These are phyloP conservation scores for Amazona guildingii DNA, from an alignment of 2,113 vertebrate genomes.

Conservation along the genomic window DNA sequence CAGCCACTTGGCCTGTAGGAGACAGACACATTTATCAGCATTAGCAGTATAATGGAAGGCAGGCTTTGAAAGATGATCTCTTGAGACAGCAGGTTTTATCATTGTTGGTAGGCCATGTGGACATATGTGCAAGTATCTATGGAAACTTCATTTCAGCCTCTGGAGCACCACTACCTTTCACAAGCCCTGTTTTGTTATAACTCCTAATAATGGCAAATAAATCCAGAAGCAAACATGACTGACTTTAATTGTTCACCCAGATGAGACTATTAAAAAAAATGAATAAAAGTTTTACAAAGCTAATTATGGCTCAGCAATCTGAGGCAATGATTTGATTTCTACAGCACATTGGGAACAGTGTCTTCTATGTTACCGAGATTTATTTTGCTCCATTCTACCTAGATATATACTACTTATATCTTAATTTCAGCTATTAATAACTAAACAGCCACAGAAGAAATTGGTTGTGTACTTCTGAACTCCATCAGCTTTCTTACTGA, in stretches of 20 bases:
- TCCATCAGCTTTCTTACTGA: not conserved
- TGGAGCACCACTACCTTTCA: not conserved
- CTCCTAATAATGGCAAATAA: slow-evolving; percentile 17
- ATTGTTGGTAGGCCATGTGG: not conserved
- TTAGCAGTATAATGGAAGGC: slow-evolving; percentile 35
- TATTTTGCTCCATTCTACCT: not conserved
- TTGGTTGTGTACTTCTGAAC: not conserved
- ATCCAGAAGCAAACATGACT: not conserved
- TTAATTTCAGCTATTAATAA: not conserved
- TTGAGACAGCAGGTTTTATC: slow-evolving; percentile 29
- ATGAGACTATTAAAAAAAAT: not conserved
- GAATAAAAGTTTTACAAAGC: not conserved
- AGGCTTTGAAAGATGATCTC: slow-evolving; percentile 27
- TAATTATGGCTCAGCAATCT: not conserved
- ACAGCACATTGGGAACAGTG: not conserved
- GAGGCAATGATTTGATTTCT: not conserved
- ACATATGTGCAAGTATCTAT: slow-evolving; percentile 15
- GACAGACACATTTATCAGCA: slow-evolving; percentile 14
- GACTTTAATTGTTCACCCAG: not conserved
- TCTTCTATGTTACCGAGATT: not conserved
- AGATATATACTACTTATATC: not conserved
- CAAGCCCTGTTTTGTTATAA: not conserved
- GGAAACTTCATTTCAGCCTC: not conserved
- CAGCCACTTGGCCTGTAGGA: not conserved
- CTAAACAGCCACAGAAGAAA: not conserved